Base-by-base conservation (phyloP, 2,797 vertebrate genomes). In the Glossophaga mutica region DNA sequence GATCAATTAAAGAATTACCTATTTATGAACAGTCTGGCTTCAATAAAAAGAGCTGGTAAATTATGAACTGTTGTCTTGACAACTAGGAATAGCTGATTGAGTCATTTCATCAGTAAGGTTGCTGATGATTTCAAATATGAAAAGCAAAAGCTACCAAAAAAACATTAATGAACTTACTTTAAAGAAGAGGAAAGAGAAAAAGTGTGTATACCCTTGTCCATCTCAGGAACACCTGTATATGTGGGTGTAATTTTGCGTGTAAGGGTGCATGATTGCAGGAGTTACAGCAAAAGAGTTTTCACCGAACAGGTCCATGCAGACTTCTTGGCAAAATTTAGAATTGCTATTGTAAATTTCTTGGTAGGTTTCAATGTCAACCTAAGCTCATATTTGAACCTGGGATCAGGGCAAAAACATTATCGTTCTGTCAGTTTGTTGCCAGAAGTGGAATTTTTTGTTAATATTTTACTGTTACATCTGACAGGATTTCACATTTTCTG, bases 401-500 rank as follows among this genome's bases (percentile, higher is more conserved):
- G 99, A 99, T 99, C 99, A 99, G 99, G 98, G 99, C 98, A 99
- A 99, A 99, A 99, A 98, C 99, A 98, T 99, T 99, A 99, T 99
- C 99, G 98, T 98, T 98, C 98, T 99, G 98, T 98, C 98, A 99
- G 98, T 99, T 98, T 98, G 98, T 98, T 98, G 98, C 98, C 98
- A 98, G 98, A 98, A 98, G 98, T 98, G 97, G 98, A 97, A 95
- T 98, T 98, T 98, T 98, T 98, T 98, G 98, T 98, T 99, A 98
- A 98, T 99, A 98, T 99, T 99, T 99, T 99, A 99, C 99, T 99
- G 99, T 99, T 99, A 99, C 99, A 99, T 99, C 99, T 99, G 99
- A 99, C 99, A 99, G 99, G 99, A 99, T 99, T 99, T 99, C 99
- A 99, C 99, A 99, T 99, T 99, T 99, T 99, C 99, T 98, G 99